phyloP scores from a whole-genome alignment of 2,797 vertebrate genomes.

The Limnodromus scolopaceus region DNA sequence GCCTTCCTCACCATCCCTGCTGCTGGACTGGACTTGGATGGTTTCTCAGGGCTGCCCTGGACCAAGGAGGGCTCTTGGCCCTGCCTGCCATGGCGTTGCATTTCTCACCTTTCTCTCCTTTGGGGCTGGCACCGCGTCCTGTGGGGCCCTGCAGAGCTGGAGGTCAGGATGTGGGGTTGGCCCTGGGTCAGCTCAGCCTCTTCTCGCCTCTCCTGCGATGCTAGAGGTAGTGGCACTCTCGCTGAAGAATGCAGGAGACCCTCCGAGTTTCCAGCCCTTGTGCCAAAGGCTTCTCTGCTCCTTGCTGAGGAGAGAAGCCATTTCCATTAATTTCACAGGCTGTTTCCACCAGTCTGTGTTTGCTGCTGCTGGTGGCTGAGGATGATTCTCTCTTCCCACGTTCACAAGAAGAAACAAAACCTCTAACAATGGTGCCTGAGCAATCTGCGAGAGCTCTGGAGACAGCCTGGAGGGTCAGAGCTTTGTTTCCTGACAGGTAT shows the following conservation, averaged over 20 bases:
- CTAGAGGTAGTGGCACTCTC: rapidly evolving
- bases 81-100: rapidly evolving
- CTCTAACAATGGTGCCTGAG: background rate
- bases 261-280: background rate
- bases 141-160: background rate
- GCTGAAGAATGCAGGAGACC: background rate
- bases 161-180: background rate
- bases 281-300: background rate
- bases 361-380: background rate
- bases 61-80: background rate
- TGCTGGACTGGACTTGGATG: rapidly evolving
- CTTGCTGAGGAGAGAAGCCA: background rate
- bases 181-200: background rate
- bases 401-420: background rate
- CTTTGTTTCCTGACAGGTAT: constrained; percentile 10
- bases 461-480: background rate
- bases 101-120: background rate
- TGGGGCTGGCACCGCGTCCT: rapidly evolving
- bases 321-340: background rate
- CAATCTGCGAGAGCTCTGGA: background rate
- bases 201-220: rapidly evolving
- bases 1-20: rapidly evolving
- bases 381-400: background rate
- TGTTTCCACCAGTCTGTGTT: background rate
- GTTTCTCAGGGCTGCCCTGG: background rate